Evolutionary conservation across 2,888 invertebrate species (phyloP).

Genomic region (Drosophila hamatofila): DNA sequence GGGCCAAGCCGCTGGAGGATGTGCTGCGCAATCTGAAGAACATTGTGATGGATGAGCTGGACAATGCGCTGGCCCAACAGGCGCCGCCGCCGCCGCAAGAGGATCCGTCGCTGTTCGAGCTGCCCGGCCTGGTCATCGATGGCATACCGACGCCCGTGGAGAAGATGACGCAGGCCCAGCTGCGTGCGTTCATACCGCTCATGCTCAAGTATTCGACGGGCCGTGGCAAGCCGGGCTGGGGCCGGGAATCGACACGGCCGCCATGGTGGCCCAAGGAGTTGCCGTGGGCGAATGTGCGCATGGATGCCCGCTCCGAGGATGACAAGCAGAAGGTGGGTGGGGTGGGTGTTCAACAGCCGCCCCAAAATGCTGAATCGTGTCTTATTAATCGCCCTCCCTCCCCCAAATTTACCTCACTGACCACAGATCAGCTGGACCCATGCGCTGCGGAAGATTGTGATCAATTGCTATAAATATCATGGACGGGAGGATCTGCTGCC

Average conservation of each 20-base stretch:
- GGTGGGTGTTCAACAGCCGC: conserved; percentile 68
- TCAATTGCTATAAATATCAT: conserved; percentile 99
- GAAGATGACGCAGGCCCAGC: conserved; percentile 99
- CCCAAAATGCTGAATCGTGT: conserved; percentile 32
- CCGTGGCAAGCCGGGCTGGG: conserved; percentile 99
- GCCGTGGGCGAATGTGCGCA: conserved; percentile 99
- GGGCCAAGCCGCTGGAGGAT: conserved; percentile 98
- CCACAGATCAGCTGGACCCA: conserved; percentile 98
- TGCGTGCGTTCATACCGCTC: conserved; percentile 97
- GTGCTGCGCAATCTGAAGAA: conserved; percentile 95
- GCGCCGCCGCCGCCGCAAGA: conserved; percentile 92
- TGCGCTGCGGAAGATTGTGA: conserved; percentile 97
- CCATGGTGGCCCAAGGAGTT: conserved; percentile 99
- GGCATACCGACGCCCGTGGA: conserved; percentile 99
- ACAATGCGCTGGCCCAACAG: conserved; percentile 96
- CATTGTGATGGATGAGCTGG: conserved; percentile 97
- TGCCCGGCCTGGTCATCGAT: conserved; percentile 98
- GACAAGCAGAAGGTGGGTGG: conserved; percentile 96
- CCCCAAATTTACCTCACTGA: neutral
- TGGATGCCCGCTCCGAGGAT: conserved; percentile 98
- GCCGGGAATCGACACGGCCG: conserved; percentile 96
- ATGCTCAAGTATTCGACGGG: conserved; percentile 99
- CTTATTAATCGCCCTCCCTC: conserved; percentile 40
- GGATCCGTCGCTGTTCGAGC: conserved; percentile 96
- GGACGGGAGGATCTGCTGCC: conserved; percentile 97